Percentiles rank a stretch among this genome's conserved stretches.
Conservation (phyloP, 2,113 vertebrate species). For the Prionailurus viverrinus region DNA sequence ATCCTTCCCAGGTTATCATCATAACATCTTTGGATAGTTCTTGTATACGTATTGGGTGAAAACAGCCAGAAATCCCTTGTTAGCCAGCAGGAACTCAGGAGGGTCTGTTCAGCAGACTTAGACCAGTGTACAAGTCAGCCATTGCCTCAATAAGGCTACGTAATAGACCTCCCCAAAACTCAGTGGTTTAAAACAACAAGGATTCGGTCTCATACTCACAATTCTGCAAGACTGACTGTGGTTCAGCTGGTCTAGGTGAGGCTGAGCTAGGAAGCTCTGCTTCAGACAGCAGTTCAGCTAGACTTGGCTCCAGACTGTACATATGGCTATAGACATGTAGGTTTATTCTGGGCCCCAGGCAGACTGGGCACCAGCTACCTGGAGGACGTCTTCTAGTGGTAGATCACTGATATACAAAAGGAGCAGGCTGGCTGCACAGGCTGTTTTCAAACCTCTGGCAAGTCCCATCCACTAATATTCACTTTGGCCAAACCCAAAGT, state of each 20-base stretch:
- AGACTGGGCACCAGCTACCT: not conserved
- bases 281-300: not conserved
- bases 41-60: not conserved
- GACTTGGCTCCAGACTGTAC: not conserved
- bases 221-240: not conserved
- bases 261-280: not conserved
- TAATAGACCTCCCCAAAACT: not conserved
- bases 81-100: not conserved
- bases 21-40: not conserved
- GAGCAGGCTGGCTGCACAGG: not conserved
- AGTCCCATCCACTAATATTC: not conserved
- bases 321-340: not conserved
- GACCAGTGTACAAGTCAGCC: not conserved
- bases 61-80: not conserved
- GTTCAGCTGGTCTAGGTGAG: not conserved
- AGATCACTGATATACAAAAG: not conserved
- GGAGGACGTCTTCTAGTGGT: not conserved
- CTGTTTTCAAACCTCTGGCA: not conserved
- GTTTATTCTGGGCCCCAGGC: not conserved
- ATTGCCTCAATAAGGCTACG: not conserved
- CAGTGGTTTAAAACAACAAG: constrained; percentile 21
- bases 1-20: not conserved
- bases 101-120: not conserved
- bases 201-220: not conserved
- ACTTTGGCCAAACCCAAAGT: constrained; percentile 24